A percentile compares a stretch with the other conserved stretches of the same genome.
Conservation (phyloP, 2,113 vertebrate species). For the Pangasianodon gigas region DNA sequence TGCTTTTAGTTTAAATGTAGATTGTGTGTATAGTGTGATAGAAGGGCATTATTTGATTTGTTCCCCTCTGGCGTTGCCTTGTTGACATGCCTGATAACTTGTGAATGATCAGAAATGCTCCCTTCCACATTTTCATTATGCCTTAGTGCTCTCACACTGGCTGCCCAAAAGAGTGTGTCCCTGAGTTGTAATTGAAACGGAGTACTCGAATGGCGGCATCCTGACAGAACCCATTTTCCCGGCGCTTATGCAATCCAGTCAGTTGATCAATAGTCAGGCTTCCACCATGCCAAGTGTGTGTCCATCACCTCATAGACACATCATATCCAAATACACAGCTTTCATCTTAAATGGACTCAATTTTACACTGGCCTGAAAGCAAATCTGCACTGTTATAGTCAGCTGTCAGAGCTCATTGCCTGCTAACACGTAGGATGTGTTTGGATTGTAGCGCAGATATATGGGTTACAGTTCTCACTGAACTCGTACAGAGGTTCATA, state of each 20-base stretch:
- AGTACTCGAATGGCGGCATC: conserved; percentile 68
- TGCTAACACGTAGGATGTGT: neutral
- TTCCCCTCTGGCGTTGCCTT: conserved; percentile 82
- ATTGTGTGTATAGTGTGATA: conserved; percentile 19
- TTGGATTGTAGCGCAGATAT: conserved; percentile 30
- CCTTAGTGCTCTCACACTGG: conserved; percentile 41
- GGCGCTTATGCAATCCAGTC: conserved; percentile 68
- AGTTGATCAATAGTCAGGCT: conserved; percentile 68
- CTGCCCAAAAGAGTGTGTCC: conserved; percentile 39
- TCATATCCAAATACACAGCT: conserved; percentile 67
- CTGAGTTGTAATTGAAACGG: conserved; percentile 70
- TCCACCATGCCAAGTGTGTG: conserved; percentile 63
- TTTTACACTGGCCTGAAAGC: conserved; percentile 38
- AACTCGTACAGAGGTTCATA: neutral
- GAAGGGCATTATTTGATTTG: conserved; percentile 44
- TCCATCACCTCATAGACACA: conserved; percentile 62
- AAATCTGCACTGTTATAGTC: conserved; percentile 36
- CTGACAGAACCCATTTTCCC: conserved; percentile 71
- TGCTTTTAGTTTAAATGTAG: conserved; percentile 32
- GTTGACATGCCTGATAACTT: conserved; percentile 87
- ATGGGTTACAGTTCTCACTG: neutral
- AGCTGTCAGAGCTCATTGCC: conserved; percentile 38
- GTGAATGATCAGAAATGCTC: conserved; percentile 82
- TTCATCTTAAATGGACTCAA: conserved; percentile 66
- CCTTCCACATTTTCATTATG: conserved; percentile 68